These are phyloP conservation scores for Actinemys pallida DNA, from an alignment of 2,113 vertebrate genomes.

Conservation along the genomic window DNA sequence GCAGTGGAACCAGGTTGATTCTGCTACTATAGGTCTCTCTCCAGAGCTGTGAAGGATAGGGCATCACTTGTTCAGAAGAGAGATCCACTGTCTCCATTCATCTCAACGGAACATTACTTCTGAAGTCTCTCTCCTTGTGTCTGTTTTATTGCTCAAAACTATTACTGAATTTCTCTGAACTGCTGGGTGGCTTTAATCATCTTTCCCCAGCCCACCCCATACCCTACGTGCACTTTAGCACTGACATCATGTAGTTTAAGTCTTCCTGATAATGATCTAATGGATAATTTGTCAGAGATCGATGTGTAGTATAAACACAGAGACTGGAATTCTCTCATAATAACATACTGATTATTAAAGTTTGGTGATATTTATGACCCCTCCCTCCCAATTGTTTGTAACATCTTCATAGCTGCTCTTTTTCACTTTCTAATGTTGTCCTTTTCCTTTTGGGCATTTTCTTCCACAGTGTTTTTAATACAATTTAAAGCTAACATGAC, in stretches of 20 bases:
- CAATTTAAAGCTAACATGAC: not conserved
- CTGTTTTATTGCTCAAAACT: not conserved
- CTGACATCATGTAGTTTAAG: conserved; percentile 15
- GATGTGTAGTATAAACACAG: conserved; percentile 48
- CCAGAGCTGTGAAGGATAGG: not conserved
- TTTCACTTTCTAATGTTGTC: not conserved
- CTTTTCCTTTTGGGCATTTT: not conserved
- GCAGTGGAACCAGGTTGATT: not conserved
- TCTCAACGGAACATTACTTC: not conserved
- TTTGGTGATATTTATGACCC: conserved; percentile 43
- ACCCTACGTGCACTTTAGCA: conserved; percentile 61
- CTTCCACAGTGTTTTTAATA: not conserved
- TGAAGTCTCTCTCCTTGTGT: not conserved
- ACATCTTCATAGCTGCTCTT: not conserved
- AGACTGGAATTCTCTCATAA: conserved; percentile 65
- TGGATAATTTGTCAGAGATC: conserved; percentile 55
- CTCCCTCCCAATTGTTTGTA: conserved; percentile 37
- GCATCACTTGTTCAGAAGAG: not conserved
- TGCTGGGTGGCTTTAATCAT: not conserved
- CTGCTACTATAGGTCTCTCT: not conserved
- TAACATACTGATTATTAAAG: conserved; percentile 49
- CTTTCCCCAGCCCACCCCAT: not conserved
- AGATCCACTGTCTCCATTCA: not conserved
- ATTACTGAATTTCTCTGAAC: not conserved
- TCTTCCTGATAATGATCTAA: conserved; percentile 46